Percentiles rank a stretch among this genome's conserved stretches.
Evolutionary conservation across 2,113 vertebrate species (phyloP).

Genomic region (Ammodramus savannarum): DNA sequence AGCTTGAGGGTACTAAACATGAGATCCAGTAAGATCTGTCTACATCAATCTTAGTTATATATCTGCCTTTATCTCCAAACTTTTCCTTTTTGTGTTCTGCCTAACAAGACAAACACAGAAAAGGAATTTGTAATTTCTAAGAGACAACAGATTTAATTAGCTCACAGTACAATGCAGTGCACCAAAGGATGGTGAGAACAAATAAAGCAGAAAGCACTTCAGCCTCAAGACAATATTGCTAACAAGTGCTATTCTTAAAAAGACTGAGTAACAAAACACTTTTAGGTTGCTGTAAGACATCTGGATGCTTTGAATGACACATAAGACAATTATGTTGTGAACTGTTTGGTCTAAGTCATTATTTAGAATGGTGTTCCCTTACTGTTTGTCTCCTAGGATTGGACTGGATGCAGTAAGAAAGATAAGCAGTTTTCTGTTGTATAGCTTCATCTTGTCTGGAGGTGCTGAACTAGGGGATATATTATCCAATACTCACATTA

Average conservation of each 20-base stretch:
- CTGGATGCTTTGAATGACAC: not conserved
- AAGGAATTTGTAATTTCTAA: not conserved
- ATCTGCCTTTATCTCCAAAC: not conserved
- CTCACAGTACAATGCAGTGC: not conserved
- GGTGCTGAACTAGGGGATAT: not conserved
- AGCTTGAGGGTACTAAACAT: not conserved
- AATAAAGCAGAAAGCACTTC: not conserved
- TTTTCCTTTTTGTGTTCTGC: not conserved
- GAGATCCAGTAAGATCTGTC: not conserved
- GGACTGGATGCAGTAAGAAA: not conserved
- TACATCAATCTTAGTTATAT: not conserved
- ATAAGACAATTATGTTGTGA: not conserved
- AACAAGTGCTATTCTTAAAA: not conserved
- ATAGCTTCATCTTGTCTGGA: not conserved
- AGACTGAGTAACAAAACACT: not conserved
- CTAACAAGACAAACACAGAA: not conserved
- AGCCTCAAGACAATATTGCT: not conserved
- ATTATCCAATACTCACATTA: not conserved
- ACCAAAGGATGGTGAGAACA: not conserved
- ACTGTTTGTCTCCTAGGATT: not conserved
- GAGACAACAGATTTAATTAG: not conserved
- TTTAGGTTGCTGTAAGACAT: not conserved
- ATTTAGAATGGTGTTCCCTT: rapidly evolving
- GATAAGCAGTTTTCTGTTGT: not conserved
- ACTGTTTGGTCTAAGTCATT: not conserved